Conservation (phyloP, 2,888 invertebrate species). For the Drosophila setosimentum region DNA sequence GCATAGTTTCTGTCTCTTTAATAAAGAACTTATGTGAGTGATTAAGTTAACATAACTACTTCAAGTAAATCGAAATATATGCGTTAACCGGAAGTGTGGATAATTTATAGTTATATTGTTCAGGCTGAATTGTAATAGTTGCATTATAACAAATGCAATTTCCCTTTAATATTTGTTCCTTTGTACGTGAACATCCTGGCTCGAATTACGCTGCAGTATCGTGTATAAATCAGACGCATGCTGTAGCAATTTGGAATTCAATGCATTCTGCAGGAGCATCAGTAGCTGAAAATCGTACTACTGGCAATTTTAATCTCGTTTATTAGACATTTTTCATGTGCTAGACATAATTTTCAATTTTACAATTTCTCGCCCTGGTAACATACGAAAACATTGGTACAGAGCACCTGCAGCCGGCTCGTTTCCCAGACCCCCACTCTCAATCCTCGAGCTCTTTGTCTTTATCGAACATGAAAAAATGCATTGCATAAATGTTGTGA, state of each 20-base stretch:
- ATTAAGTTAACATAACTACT: no score
- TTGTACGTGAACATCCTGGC: constrained; percentile 20
- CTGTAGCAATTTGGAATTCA: constrained; percentile 26
- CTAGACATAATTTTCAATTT: constrained; percentile 79
- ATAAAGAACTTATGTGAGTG: no score
- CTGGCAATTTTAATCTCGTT: constrained; percentile 78
- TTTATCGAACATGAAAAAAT: constrained; percentile 75
- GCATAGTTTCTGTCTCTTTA: background rate
- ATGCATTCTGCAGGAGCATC: constrained; percentile 26
- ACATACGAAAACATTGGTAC: constrained; percentile 4
- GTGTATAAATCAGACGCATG: constrained; percentile 24
- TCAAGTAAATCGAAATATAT: no score
- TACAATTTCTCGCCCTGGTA: constrained; percentile 67
- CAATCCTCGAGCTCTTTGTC: constrained; percentile 56
- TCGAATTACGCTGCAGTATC: constrained; percentile 6
- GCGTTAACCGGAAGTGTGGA: no score
- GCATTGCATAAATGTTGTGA: constrained; percentile 53
- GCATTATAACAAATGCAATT: constrained; percentile 16
- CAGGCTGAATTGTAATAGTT: constrained; percentile 1
- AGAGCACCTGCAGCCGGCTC: constrained; percentile 39
- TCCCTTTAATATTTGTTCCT: background rate
- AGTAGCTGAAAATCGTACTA: constrained; percentile 56
- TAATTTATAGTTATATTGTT: no score
- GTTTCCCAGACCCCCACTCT: constrained; percentile 3
- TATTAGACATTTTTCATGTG: constrained; percentile 80